These are phyloP conservation scores for Brachyhypopomus occidentalis DNA, from an alignment of 2,113 vertebrate genomes.

Conservation along the genomic window DNA sequence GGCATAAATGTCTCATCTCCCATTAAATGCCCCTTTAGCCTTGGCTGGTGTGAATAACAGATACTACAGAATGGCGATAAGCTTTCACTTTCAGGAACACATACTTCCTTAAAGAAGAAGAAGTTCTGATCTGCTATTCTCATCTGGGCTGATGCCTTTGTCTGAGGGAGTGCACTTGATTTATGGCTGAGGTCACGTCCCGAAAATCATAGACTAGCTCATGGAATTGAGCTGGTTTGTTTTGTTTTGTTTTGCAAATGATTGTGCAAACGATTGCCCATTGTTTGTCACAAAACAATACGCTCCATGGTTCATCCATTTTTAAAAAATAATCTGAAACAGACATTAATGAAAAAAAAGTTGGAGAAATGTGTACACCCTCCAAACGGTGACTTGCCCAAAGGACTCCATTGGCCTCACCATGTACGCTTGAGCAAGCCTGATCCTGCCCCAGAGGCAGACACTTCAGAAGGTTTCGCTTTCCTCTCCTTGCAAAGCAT, in stretches of 20 bases:
- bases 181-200: slow-evolving; percentile 64
- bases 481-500: slow-evolving; percentile 62
- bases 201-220: slow-evolving; percentile 52
- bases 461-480: slow-evolving; percentile 70
- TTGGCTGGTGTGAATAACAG: background rate
- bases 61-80: slow-evolving; percentile 12
- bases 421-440: slow-evolving; percentile 68
- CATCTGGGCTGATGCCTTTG: slow-evolving; percentile 48
- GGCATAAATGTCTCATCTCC: slow-evolving; percentile 14
- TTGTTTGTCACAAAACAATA: too few species aligned
- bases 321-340: background rate
- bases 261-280: background rate
- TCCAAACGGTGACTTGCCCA: slow-evolving; percentile 13
- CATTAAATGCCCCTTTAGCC: slow-evolving; percentile 16
- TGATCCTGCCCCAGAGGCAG: slow-evolving; percentile 58
- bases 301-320: too few species aligned
- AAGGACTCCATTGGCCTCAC: background rate
- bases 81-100: slow-evolving; percentile 6
- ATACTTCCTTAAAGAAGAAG: slow-evolving; percentile 33
- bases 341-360: slow-evolving; percentile 16
- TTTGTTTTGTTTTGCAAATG: slow-evolving; percentile 30
- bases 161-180: slow-evolving; percentile 40
- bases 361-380: background rate
- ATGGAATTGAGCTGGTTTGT: slow-evolving; percentile 27
- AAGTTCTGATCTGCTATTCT: slow-evolving; percentile 57